Base-by-base conservation (phyloP, 2,113 vertebrate species). In the Clupea harengus region DNA sequence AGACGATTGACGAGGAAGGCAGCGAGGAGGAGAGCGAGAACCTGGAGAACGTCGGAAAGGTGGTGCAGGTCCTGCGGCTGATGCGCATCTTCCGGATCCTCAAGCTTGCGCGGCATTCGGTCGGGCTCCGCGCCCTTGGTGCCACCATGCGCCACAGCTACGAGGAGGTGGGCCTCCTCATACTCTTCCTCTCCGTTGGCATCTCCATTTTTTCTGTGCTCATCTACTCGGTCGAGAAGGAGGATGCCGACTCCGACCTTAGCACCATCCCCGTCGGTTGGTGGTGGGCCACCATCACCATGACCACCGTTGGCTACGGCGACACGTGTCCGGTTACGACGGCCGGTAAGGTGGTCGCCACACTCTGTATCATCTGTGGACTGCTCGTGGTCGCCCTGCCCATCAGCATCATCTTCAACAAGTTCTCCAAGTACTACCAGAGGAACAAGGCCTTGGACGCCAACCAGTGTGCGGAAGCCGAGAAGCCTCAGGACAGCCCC, bases 271-370 rank as follows among this genome's bases (percentile, higher is more conserved):
- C 98, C 0, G 92, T 97, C 44, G 96, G 97, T 90, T 99, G 98
- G 98, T 99, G 98, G 98, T 99, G 98, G 98, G 98, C 98, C 84
- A 99, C 98, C 11, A 98, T 99, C 84, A 99, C 96, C 92, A 99
- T 99, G 98, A 99, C 98, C 0, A 99, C 98, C 0, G 98, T 99
- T 85, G 98, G 98, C 85, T 99, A 99, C 1, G 98, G 98, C 18
- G 98, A 99, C 94, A 99, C 97, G 0, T 96, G 96, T 85, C 98
- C 98, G 0, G 94, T 99, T 45, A 98, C 98, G 0, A 86, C 96
- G 25, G 91, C 92, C 0, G 98, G 98, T 46, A 99, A 99, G 90
- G 88, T 99, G 3, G 94, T 99, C 0, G 98, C 94, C 88, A 96
- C 96, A 0, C 88, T 96, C 0, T 99, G 98, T 92, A 99, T 99